These are phyloP conservation scores for Aromia moschata DNA, from an alignment of 2,888 invertebrate genomes.

Conservation along the genomic window DNA sequence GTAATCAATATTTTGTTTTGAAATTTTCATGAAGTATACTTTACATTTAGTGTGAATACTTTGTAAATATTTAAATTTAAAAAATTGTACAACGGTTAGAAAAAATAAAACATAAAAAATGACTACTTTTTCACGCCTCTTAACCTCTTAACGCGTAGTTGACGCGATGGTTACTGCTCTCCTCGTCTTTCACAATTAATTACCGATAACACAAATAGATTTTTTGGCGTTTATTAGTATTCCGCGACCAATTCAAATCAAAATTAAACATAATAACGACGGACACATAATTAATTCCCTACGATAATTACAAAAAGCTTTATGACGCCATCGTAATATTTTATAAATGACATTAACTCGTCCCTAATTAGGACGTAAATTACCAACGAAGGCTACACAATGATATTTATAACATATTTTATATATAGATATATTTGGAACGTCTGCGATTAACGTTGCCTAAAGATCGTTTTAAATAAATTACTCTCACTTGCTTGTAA, in stretches of 20 bases:
- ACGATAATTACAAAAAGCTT: slow-evolving; percentile 39
- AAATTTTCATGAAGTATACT: no score
- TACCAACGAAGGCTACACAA: slow-evolving; percentile 55
- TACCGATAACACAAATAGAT: neutral
- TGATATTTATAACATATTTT: slow-evolving; percentile 49
- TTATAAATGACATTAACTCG: slow-evolving; percentile 55
- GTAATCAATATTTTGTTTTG: no score
- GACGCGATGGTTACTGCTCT: no score
- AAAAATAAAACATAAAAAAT: no score
- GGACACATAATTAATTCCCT: slow-evolving; percentile 35
- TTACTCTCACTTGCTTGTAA: slow-evolving; percentile 4
- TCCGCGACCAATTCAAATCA: slow-evolving; percentile 10
- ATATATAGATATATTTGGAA: slow-evolving; percentile 13
- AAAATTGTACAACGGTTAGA: no score
- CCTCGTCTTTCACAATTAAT: no score
- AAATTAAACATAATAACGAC: slow-evolving; percentile 25
- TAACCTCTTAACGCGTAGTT: no score
- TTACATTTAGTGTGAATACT: no score
- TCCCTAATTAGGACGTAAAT: slow-evolving; percentile 57
- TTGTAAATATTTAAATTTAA: no score
- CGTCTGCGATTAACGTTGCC: slow-evolving; percentile 1
- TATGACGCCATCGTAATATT: slow-evolving; percentile 56
- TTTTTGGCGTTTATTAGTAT: neutral
- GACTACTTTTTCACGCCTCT: no score
- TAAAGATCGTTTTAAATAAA: slow-evolving; percentile 11